A percentile compares a stretch with the other conserved stretches of the same genome.
phyloP scores from a whole-genome alignment of 2,888 invertebrate genomes.

The Myopa tessellatipennis region DNA sequence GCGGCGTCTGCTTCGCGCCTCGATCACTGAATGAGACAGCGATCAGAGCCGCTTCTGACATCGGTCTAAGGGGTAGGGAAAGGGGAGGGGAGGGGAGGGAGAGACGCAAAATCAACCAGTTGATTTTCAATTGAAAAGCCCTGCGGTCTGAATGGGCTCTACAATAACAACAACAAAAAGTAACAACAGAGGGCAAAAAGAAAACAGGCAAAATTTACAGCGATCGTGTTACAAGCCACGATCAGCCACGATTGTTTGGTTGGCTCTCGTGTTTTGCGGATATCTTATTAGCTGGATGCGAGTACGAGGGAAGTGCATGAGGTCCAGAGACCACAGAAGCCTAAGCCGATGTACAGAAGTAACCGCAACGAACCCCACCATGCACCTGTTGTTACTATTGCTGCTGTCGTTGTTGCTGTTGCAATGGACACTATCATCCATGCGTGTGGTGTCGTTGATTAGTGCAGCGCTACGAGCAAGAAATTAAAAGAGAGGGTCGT shows the following conservation, averaged over 20 bases:
- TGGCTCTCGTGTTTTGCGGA: constrained; percentile 9
- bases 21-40: neutral
- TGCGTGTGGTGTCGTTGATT: neutral
- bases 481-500: constrained; percentile 4
- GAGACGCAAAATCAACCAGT: neutral
- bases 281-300: constrained; percentile 27
- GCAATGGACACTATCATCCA: neutral
- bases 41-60: neutral
- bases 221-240: constrained; percentile 25
- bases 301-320: constrained; percentile 3
- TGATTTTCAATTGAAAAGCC: constrained; percentile 35
- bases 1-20: neutral
- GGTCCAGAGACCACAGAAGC: constrained; percentile 15
- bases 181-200: neutral
- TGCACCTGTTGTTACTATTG: neutral
- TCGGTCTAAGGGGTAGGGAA: no score
- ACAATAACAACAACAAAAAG: constrained; percentile 7
- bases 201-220: constrained; percentile 17
- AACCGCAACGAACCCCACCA: neutral
- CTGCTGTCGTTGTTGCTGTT: neutral
- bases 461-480: neutral
- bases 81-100: neutral
- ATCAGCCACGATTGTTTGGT: constrained; percentile 13
- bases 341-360: neutral
- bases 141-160: constrained; percentile 19